Percentiles rank a stretch among this genome's conserved stretches.
Conservation (phyloP, 2,797 vertebrate genomes). For the Ciconia nigra region DNA sequence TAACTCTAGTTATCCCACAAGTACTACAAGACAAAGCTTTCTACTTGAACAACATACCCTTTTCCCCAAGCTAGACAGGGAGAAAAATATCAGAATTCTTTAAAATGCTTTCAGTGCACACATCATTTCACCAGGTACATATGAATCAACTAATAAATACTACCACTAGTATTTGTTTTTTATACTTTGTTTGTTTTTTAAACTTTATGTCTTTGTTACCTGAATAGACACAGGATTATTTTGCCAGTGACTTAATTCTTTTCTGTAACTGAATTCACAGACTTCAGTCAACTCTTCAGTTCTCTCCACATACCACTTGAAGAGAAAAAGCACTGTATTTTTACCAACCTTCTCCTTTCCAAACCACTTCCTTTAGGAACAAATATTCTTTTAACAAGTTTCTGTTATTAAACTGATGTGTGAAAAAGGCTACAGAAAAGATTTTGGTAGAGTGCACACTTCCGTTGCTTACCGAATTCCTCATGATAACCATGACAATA, state of each 20-base stretch:
- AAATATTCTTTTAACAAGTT: neutral
- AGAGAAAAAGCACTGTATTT: neutral
- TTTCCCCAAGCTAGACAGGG: neutral
- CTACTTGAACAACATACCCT: neutral
- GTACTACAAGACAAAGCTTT: neutral
- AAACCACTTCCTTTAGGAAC: neutral
- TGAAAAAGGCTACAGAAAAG: neutral
- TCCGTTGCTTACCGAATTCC: neutral
- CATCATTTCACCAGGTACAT: neutral
- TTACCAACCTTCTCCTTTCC: neutral
- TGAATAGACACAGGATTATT: neutral
- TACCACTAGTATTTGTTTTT: neutral
- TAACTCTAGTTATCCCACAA: neutral
- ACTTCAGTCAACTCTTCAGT: neutral
- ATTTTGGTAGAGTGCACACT: neutral
- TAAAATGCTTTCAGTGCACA: neutral
- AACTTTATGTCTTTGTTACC: neutral
- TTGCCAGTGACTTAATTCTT: neutral
- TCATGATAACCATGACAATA: neutral
- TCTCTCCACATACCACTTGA: neutral
- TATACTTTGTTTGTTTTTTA: neutral
- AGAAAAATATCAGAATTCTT: neutral
- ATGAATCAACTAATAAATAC: neutral
- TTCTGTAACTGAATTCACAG: neutral
- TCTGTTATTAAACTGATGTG: neutral